Conservation (phyloP, 1,140 invertebrate species). For the Scaptomyza montana region DNA sequence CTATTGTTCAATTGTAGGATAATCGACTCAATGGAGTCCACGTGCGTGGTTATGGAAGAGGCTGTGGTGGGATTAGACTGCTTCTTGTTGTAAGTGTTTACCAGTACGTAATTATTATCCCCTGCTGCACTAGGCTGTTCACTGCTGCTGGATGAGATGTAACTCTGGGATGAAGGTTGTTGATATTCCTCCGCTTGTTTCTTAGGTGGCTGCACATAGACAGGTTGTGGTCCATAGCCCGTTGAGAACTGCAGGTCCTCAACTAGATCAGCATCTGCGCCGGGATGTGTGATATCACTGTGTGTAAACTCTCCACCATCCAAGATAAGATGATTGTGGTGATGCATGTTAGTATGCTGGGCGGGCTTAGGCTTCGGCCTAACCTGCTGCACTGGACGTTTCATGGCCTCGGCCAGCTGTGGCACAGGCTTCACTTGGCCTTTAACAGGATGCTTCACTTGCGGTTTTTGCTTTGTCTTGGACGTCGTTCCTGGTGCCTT, state of each 20-base stretch:
- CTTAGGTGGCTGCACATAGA: slow-evolving; percentile 65
- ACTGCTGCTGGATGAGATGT: slow-evolving; percentile 47
- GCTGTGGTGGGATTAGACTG: slow-evolving; percentile 62
- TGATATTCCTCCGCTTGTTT: slow-evolving; percentile 34
- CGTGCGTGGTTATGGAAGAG: slow-evolving; percentile 83
- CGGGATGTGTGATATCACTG: slow-evolving; percentile 82
- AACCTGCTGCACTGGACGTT: slow-evolving; percentile 45
- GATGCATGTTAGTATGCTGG: slow-evolving; percentile 42
- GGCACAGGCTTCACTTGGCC: slow-evolving; percentile 48
- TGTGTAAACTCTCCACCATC: slow-evolving; percentile 78
- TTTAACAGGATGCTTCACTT: slow-evolving; percentile 20
- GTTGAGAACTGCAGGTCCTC: slow-evolving; percentile 82
- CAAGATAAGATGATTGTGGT: slow-evolving; percentile 65
- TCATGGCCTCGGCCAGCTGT: slow-evolving; percentile 53
- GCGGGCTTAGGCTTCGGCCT: slow-evolving; percentile 52
- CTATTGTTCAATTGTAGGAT: slow-evolving; percentile 88
- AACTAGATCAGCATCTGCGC: slow-evolving; percentile 78
- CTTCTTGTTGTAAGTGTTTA: slow-evolving; percentile 69
- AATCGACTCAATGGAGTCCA: slow-evolving; percentile 86
- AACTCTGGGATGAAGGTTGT: slow-evolving; percentile 13
- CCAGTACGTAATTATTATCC: slow-evolving; percentile 70
- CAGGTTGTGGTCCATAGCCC: slow-evolving; percentile 76
- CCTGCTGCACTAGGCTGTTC: slow-evolving; percentile 24
- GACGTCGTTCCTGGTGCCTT: slow-evolving; percentile 40
- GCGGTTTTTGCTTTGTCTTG: slow-evolving; percentile 21